Evolutionary conservation across 2,113 vertebrate genomes (phyloP).

Genomic region (Cynopterus brachyotis): DNA sequence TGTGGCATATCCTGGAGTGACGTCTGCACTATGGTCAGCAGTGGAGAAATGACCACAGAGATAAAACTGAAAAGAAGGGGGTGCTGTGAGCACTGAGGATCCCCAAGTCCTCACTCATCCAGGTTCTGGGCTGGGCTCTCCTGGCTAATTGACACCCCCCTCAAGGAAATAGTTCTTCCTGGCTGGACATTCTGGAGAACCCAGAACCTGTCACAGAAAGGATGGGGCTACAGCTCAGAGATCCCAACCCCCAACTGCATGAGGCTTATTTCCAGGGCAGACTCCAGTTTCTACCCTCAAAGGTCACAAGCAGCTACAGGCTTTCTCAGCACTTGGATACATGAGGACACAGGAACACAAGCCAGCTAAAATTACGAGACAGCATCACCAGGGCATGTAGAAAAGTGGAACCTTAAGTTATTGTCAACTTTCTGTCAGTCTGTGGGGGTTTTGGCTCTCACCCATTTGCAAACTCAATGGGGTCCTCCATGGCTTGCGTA

Average conservation of each 20-base stretch:
- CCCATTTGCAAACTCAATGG: not conserved
- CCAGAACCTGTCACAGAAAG: not conserved
- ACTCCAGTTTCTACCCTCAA: fast-evolving
- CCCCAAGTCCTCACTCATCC: not conserved
- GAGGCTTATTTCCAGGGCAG: not conserved
- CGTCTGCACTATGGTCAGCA: too few species aligned
- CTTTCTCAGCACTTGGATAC: not conserved
- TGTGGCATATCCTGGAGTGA: fast-evolving
- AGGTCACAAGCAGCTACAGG: not conserved
- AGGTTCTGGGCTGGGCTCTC: not conserved
- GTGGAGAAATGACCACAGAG: not conserved
- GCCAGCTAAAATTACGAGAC: not conserved
- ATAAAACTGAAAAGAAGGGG: too few species aligned
- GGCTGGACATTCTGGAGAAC: not conserved
- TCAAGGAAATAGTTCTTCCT: not conserved
- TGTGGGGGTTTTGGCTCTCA: too few species aligned
- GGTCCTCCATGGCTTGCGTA: not conserved
- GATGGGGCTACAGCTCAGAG: fast-evolving
- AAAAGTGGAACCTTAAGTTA: not conserved
- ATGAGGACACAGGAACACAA: not conserved
- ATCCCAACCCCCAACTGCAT: not conserved
- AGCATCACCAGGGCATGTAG: fast-evolving
- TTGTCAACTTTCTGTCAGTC: not conserved
- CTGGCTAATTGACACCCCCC: not conserved
- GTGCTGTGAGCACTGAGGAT: not conserved